Evolutionary conservation across 2,888 invertebrate species (phyloP).

Genomic region (Aphodius granarius): DNA sequence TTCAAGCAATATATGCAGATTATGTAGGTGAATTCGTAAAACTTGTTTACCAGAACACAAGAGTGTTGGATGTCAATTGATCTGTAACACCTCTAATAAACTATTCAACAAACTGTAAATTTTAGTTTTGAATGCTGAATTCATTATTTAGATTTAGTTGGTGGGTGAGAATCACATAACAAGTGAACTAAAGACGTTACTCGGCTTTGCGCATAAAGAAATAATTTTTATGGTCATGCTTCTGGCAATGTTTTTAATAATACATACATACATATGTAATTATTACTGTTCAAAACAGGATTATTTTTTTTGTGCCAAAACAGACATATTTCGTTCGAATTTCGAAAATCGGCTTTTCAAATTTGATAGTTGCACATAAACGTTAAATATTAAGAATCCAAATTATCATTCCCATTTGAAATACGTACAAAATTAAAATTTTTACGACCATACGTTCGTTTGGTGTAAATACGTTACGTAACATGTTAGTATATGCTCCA

Average conservation of each 20-base stretch:
- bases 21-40: not conserved
- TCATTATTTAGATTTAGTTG: no score
- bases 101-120: not conserved
- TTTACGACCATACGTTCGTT: not conserved
- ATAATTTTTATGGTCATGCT: no score
- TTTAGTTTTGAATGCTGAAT: no score
- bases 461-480: not conserved
- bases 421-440: not conserved
- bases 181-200: no score
- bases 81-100: not conserved
- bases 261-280: no score
- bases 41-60: not conserved
- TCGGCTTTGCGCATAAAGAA: no score
- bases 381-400: not conserved
- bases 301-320: no score
- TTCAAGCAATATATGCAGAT: not conserved
- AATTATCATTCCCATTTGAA: not conserved
- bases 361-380: not conserved
- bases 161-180: no score
- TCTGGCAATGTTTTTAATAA: no score
- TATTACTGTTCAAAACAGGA: no score
- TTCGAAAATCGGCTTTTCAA: no score
- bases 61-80: not conserved
- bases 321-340: no score
- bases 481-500: not conserved